Conservation (phyloP, 1,140 invertebrate species). For the Drosophila equinoxialis region DNA sequence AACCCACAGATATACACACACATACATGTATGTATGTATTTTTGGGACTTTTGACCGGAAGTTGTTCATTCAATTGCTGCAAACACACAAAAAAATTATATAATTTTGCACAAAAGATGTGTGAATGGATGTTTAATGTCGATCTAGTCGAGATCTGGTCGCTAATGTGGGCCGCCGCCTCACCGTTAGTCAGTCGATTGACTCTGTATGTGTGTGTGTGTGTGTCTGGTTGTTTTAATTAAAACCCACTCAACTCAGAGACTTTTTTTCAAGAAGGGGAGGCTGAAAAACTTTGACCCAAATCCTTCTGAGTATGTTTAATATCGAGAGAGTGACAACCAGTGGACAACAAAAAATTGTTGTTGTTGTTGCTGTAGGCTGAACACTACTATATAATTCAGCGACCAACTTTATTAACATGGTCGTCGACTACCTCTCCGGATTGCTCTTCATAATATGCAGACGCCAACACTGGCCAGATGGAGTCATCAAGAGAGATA, state of each 20-base stretch:
- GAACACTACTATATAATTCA: constrained; percentile 29
- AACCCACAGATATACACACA: constrained; percentile 23
- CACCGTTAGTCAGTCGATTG: constrained; percentile 41
- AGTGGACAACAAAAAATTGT: constrained; percentile 1
- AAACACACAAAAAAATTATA: not conserved
- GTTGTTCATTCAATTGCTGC: constrained; percentile 39
- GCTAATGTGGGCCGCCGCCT: constrained; percentile 38
- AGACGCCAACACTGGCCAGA: constrained; percentile 59
- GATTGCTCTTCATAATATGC: constrained; percentile 66
- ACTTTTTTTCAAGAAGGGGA: too few relatives aligned
- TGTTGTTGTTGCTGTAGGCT: constrained; percentile 46
- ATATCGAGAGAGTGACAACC: not conserved
- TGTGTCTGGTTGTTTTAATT: constrained; percentile 58
- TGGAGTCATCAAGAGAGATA: constrained; percentile 25
- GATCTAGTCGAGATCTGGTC: constrained; percentile 16
- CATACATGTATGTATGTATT: constrained; percentile 14
- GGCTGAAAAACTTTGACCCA: constrained; percentile 61
- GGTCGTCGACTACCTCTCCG: constrained; percentile 12
- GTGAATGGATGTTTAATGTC: constrained; percentile 23
- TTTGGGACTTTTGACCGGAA: constrained; percentile 65
- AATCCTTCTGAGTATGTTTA: constrained; percentile 37
- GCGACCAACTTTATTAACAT: constrained; percentile 33
- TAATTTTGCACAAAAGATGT: constrained; percentile 34
- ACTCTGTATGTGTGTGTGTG: not conserved
- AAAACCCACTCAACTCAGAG: constrained; percentile 59